Evolutionary conservation across 2,113 vertebrate species (phyloP).

Genomic region (Ornithorhynchus anatinus): DNA sequence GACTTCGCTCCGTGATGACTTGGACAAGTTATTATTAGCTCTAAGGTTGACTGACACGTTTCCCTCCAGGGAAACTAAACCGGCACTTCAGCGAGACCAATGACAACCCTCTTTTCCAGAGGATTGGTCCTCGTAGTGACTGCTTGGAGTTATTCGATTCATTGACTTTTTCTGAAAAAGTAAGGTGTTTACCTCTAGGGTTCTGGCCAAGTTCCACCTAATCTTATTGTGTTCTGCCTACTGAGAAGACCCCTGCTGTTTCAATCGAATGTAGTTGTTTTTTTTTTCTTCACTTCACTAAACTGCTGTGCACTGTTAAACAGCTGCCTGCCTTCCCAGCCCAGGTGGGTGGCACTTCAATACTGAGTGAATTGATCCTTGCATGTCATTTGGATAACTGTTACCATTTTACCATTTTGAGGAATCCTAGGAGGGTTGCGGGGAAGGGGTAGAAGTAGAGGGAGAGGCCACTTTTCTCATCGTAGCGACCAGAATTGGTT

Average conservation of each 20-base stretch:
- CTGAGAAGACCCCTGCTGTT: background rate
- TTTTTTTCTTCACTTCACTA: background rate
- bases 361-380: background rate
- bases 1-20: no score
- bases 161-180: background rate
- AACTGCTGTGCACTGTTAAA: background rate
- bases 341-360: background rate
- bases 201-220: background rate
- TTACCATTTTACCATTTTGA: background rate
- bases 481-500: no score
- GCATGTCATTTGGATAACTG: background rate
- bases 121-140: no score
- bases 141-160: no score
- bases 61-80: no score
- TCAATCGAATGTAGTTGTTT: background rate
- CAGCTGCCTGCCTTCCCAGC: background rate
- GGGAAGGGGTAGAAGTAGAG: no score
- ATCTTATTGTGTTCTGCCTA: background rate
- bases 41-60: no score
- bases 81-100: no score
- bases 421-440: background rate
- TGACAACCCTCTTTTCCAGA: no score
- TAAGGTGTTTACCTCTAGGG: background rate
- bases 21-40: no score
- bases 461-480: no score